Conservation (phyloP, 1,140 invertebrate species). For the Drosophila kurseongensis region DNA sequence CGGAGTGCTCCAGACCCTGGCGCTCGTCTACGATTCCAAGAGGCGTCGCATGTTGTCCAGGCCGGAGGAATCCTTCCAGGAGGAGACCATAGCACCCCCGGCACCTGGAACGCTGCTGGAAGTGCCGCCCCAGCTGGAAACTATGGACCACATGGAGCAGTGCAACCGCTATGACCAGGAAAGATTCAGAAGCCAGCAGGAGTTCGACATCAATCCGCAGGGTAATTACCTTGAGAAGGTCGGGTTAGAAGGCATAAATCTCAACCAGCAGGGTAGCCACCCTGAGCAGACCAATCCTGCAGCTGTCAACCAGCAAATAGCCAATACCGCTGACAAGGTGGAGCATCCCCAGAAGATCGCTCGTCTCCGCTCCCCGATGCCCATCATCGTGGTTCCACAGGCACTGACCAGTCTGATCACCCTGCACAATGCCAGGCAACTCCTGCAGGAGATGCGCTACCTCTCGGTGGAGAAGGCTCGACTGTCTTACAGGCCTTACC, state of each 20-base stretch:
- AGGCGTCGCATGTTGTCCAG: background rate
- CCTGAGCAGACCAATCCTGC: slow-evolving; percentile 90
- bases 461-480: slow-evolving; percentile 95
- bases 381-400: slow-evolving; percentile 99
- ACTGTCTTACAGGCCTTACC: slow-evolving; percentile 68
- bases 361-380: slow-evolving; percentile 91
- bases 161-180: slow-evolving; percentile 99
- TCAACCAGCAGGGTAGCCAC: slow-evolving; percentile 98
- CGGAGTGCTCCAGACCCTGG: slow-evolving; percentile 4
- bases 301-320: too few relatives aligned
- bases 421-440: slow-evolving; percentile 98
- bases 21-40: slow-evolving; percentile 4
- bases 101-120: slow-evolving; percentile 89
- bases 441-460: slow-evolving; percentile 96
- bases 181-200: slow-evolving; percentile 92
- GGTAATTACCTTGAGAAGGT: slow-evolving; percentile 97
- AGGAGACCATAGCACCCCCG: slow-evolving; percentile 46
- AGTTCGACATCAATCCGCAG: slow-evolving; percentile 98
- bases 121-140: slow-evolving; percentile 96
- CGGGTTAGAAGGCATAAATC: fast-evolving
- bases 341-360: slow-evolving; percentile 85
- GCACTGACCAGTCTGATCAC: slow-evolving; percentile 97
- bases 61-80: slow-evolving; percentile 63
- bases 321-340: background rate
- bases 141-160: slow-evolving; percentile 90